phyloP scores from a whole-genome alignment of 2,888 invertebrate genomes.

The Rhamnusium bicolor region DNA sequence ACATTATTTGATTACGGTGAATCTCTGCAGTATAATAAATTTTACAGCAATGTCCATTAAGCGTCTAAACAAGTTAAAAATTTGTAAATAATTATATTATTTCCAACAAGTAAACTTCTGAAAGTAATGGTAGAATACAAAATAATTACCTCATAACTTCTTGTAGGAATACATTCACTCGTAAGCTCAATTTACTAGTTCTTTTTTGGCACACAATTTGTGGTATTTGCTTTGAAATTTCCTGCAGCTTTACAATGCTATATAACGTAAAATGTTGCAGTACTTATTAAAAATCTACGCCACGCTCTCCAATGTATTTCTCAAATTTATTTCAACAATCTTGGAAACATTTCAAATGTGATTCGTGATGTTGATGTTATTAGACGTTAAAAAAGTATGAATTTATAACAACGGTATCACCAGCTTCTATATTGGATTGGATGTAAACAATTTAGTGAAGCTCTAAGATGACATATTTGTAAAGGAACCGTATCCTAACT shows the following conservation, averaged over 20 bases:
- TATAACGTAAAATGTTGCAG: conserved; percentile 11
- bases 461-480: no score
- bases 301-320: neutral
- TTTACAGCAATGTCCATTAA: no score
- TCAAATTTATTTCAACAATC: conserved; percentile 10
- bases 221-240: neutral
- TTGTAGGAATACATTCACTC: neutral
- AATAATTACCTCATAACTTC: neutral
- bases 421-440: no score
- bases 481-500: no score
- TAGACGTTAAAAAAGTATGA: neutral
- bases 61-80: no score
- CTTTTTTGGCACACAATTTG: neutral
- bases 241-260: neutral
- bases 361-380: conserved; percentile 3
- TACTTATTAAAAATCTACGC: conserved; percentile 11
- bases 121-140: neutral
- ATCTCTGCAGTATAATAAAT: no score
- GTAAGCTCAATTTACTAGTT: neutral
- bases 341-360: conserved; percentile 15
- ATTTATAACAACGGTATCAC: neutral
- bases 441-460: no score
- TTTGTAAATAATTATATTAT: no score
- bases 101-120: neutral
- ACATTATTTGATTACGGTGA: no score